Conservation (phyloP, 2,797 vertebrate species). For the Anguilla megastoma region DNA sequence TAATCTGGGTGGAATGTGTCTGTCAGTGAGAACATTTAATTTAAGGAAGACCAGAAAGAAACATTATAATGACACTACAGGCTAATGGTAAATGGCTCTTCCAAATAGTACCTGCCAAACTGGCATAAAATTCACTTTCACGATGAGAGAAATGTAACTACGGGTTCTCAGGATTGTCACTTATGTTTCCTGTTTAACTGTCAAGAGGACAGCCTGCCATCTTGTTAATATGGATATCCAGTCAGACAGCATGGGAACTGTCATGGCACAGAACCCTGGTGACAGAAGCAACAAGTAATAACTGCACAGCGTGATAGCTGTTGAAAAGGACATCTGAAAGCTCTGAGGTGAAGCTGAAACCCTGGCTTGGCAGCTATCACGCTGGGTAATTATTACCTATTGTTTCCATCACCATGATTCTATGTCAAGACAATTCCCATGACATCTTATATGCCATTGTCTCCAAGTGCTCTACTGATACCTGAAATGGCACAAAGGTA, state of each 20-base stretch:
- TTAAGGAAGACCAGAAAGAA: conserved; percentile 48
- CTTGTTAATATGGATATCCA: conserved; percentile 18
- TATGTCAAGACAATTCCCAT: conserved; percentile 50
- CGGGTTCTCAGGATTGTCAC: background rate
- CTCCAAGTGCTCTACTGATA: conserved; percentile 67
- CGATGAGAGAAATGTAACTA: background rate
- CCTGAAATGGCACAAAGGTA: conserved; percentile 56
- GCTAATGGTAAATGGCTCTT: conserved; percentile 18
- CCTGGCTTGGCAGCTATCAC: conserved; percentile 40
- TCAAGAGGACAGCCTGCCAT: background rate
- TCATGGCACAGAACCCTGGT: background rate
- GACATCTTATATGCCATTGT: conserved; percentile 64
- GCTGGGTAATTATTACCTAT: background rate
- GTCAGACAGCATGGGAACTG: conserved; percentile 2
- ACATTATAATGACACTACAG: background rate
- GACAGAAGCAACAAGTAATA: background rate
- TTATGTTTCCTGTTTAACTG: background rate
- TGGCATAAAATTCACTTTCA: conserved; percentile 22
- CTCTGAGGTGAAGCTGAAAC: background rate
- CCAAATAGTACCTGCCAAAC: conserved; percentile 29
- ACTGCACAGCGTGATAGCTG: background rate
- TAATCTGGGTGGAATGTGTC: background rate
- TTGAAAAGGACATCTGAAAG: background rate
- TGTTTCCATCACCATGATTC: background rate
- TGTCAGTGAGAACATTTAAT: conserved; percentile 11